Base-by-base conservation (phyloP, 2,113 vertebrate species). In the Periophthalmodon schlosseri region DNA sequence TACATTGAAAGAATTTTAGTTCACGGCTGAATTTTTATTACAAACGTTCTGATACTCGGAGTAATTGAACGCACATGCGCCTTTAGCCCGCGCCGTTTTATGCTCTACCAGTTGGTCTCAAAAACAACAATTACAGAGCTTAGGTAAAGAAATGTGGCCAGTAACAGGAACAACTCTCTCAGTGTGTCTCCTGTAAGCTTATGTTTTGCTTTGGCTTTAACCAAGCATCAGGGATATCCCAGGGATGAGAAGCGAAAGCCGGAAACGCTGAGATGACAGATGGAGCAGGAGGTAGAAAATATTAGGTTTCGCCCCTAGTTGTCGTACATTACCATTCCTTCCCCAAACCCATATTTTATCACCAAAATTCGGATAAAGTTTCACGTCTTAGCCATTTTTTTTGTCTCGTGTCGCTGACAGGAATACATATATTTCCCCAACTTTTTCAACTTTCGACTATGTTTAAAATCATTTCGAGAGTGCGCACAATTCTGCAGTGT, bases 401-500 rank as follows among this genome's bases (percentile, higher is more conserved):
- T 77, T 73, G 73, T 74, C 81, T 80, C 15, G 33, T 36, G 65
- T 75, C 75, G 67, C 68, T 69, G 68, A 74, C 78, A 78, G 84
- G 58, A 80, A 66, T 83, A 88, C 88, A 86, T 82, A 66, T 82
- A 88, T 85, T 81, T 77, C 70, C 54, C 80, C 54, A 64, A 69
- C 52, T 47, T 84, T 84, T 90, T 88, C 71, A 28, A 72, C 15
- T 54, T 54, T 54, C 13, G 82, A 86, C 81, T 86, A 80, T n/a
- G 82, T 89, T 88, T 90, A 73, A 81, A 86, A 88, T 88, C 73
- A 78, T 86, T 91, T 89, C 88, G 78, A 72, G 76, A 84, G 80
- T 67, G 65, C 84, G 68, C 75, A 70, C 57, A 65, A 76, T 83
- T 76, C 80, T 70, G 84, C 68, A 73, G 78, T 74, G 79, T 90